Conservation (phyloP, 1,140 invertebrate species). For the Drosophila funebris region DNA sequence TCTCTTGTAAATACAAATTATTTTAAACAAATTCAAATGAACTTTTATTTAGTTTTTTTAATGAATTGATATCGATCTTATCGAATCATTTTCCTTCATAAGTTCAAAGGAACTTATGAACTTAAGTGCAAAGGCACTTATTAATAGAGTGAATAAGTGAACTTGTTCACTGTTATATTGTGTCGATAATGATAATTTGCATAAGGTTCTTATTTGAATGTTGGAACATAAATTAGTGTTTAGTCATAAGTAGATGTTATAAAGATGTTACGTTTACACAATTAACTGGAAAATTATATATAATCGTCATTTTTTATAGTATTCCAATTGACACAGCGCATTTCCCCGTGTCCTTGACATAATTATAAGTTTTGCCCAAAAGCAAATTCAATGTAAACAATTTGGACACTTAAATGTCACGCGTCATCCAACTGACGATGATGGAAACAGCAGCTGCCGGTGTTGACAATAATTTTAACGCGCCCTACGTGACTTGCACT, state of each 20-base stretch:
- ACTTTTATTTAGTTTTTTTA: not conserved
- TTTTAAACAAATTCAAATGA: not conserved
- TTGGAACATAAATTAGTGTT: too few species aligned
- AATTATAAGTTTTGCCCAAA: constrained; percentile 23
- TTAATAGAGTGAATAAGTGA: too few species aligned
- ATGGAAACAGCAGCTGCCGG: constrained; percentile 35
- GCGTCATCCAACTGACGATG: constrained; percentile 18
- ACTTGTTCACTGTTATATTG: too few species aligned
- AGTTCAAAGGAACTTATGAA: too few species aligned
- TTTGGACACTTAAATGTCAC: constrained; percentile 35
- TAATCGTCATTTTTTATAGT: not conserved
- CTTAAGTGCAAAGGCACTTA: too few species aligned
- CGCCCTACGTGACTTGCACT: constrained; percentile 35
- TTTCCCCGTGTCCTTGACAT: constrained; percentile 36
- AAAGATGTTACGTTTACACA: too few species aligned
- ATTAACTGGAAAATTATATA: too few species aligned
- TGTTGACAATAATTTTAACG: constrained; percentile 41
- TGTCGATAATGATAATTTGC: too few species aligned
- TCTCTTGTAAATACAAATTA: constrained; percentile 6
- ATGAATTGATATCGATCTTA: too few species aligned
- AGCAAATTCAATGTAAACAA: constrained; percentile 27
- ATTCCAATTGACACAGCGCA: constrained; percentile 3
- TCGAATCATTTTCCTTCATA: too few species aligned
- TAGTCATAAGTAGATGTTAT: too few species aligned
- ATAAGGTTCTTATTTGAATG: too few species aligned